Percentiles rank a stretch among this genome's conserved stretches.
Evolutionary conservation across 2,113 vertebrate species (phyloP).

Genomic region (Hassar affinis): DNA sequence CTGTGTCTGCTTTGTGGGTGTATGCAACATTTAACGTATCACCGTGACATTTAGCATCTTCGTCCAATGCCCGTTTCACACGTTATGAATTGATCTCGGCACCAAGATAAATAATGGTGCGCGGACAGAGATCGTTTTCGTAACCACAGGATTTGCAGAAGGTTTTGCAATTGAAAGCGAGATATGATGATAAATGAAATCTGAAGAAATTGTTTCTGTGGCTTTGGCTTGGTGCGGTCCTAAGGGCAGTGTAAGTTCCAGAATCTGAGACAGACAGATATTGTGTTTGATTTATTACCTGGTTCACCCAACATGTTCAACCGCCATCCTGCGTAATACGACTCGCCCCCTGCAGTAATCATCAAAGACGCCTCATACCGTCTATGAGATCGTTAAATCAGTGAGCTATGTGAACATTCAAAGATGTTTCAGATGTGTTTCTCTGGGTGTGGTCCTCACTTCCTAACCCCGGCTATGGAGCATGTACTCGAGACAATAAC

Average conservation of each 20-base stretch:
- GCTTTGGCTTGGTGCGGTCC: neutral
- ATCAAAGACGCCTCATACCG: constrained; percentile 5
- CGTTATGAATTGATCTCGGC: constrained; percentile 1
- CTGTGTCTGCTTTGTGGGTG: constrained; percentile 9
- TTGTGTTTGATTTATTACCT: constrained; percentile 38
- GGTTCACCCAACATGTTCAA: constrained; percentile 1
- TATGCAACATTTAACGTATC: neutral
- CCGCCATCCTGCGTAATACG: constrained; percentile 6
- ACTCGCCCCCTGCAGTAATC: neutral
- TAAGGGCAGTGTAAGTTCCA: constrained; percentile 6
- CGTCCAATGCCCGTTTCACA: neutral
- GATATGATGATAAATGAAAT: neutral
- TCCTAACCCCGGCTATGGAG: constrained; percentile 32
- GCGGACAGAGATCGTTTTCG: neutral
- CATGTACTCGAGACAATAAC: neutral
- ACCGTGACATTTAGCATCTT: constrained; percentile 13
- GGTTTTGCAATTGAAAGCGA: neutral
- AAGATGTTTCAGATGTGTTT: constrained; percentile 4
- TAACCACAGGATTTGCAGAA: neutral
- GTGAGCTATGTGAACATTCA: neutral
- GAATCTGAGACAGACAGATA: neutral
- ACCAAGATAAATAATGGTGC: neutral
- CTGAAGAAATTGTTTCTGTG: neutral
- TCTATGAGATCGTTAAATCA: constrained; percentile 6
- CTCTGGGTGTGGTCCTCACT: neutral